phyloP scores from a whole-genome alignment of 2,888 invertebrate species.

The Bhutanitis thaidina region DNA sequence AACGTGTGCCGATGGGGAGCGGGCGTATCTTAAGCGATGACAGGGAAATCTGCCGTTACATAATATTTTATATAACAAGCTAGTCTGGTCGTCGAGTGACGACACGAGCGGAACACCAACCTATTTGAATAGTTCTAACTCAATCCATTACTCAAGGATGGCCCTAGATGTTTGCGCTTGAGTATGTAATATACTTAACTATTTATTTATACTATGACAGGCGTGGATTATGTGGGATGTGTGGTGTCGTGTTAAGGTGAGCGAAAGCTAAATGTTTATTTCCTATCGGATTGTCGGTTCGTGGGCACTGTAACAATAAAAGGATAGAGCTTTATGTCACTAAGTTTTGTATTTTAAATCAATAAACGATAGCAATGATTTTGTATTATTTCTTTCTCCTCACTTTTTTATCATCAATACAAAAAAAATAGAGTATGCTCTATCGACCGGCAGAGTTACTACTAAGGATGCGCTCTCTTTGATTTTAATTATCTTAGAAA shows the following conservation, averaged over 20 bases:
- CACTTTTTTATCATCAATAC: too few species aligned
- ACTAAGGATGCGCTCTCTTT: too few species aligned
- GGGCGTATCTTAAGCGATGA: slow-evolving; percentile 23
- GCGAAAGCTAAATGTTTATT: slow-evolving; percentile 74
- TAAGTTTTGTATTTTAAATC: slow-evolving; percentile 81
- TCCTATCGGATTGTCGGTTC: slow-evolving; percentile 80
- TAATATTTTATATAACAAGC: slow-evolving; percentile 36
- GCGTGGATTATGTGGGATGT: slow-evolving; percentile 39
- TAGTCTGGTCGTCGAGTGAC: slow-evolving; percentile 39
- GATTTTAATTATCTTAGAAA: too few species aligned
- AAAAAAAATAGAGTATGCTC: too few species aligned
- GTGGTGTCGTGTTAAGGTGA: slow-evolving; percentile 49
- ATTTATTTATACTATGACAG: slow-evolving; percentile 72
- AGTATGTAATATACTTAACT: slow-evolving; percentile 61
- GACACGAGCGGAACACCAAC: slow-evolving; percentile 48
- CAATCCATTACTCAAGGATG: slow-evolving; percentile 57
- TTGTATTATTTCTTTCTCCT: slow-evolving; percentile 24
- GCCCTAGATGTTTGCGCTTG: slow-evolving; percentile 66
- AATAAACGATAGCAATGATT: slow-evolving; percentile 78
- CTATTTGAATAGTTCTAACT: slow-evolving; percentile 50
- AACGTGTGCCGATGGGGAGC: slow-evolving; percentile 15
- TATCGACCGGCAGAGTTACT: too few species aligned
- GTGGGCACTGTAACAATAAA: slow-evolving; percentile 80
- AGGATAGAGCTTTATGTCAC: slow-evolving; percentile 80
- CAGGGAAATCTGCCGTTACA: slow-evolving; percentile 47